phyloP scores from a whole-genome alignment of 2,113 vertebrate species.

The Vimba vimba region DNA sequence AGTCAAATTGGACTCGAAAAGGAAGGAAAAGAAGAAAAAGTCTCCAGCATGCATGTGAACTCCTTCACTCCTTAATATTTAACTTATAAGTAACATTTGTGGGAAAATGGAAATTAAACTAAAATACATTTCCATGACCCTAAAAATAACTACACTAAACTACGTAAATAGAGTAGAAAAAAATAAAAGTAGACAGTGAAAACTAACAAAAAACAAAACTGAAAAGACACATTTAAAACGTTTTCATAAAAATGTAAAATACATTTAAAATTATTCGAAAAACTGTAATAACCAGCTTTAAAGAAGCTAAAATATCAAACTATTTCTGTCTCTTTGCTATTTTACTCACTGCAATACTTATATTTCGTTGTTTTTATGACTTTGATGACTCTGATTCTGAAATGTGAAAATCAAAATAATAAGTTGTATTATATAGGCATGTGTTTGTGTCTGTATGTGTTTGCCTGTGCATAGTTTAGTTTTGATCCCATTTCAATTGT shows the following conservation, averaged over 20 bases:
- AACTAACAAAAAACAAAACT: neutral
- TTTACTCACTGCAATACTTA: neutral
- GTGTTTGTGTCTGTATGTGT: neutral
- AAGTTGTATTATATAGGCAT: neutral
- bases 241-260: neutral
- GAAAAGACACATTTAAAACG: neutral
- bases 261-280: neutral
- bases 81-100: neutral
- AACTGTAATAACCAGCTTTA: neutral
- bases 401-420: neutral
- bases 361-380: neutral
- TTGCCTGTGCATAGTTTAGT: neutral
- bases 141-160: neutral
- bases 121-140: neutral
- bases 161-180: too few relatives aligned
- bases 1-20: neutral
- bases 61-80: neutral
- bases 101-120: neutral
- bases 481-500: conserved; percentile 21
- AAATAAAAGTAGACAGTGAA: neutral
- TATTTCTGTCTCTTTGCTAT: neutral
- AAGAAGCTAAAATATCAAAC: neutral
- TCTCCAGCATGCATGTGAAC: neutral
- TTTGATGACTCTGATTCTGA: neutral
- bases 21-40: neutral